Evolutionary conservation across 2,888 invertebrate genomes (phyloP), one percentile per base, ranked within the genome.

Genomic region (Callyntrura guangdongensis): DNA sequence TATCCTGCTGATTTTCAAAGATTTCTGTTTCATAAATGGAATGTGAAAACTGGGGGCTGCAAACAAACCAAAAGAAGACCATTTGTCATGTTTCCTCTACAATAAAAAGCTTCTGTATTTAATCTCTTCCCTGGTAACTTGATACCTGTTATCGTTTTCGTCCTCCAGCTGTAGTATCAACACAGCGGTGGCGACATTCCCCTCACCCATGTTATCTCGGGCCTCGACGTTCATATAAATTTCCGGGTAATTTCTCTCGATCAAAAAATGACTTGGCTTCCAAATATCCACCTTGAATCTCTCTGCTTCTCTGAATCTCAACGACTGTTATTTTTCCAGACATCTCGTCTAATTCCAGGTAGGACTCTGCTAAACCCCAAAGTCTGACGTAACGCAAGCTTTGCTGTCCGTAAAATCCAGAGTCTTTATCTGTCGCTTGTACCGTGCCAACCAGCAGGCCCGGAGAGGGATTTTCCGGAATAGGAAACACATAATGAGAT

Each of bases 141-240:
- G 0, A 12, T 27, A 85, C 85, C 59, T 77, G 45, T 88, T 88
- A 22, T 88, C 88, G 56, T 88, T 88, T n/a, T 36, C 20, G 53
- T 88, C 88, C 17, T 82, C 53, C 12, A 88, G 17, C 22, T 91
- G 92, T 94, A 95, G 98, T 96, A 95, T 97, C 97, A 69, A 5
- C 9, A 20, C 12, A 3, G 85, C 27, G 12, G 25, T 17, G 11
- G 12, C 53, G 25, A 17, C 11, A 49, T 27, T 69, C 27, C 98
- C 98, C 94, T 96, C 96, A 14, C 98, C 98, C 81, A 97, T 96
- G 95, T 98, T 97, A 94, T 99, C 99, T 83, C 98, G 95, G 0
- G 98, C 99, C 94, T 98, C 98, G 0, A 99, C 97, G 0, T 97
- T 98, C 64, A 98, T 95, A 94, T 97, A 97, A 95, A 98, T 98